These are phyloP conservation scores for Gouania willdenowi DNA, from an alignment of 2,797 vertebrate genomes.

Conservation along the genomic window DNA sequence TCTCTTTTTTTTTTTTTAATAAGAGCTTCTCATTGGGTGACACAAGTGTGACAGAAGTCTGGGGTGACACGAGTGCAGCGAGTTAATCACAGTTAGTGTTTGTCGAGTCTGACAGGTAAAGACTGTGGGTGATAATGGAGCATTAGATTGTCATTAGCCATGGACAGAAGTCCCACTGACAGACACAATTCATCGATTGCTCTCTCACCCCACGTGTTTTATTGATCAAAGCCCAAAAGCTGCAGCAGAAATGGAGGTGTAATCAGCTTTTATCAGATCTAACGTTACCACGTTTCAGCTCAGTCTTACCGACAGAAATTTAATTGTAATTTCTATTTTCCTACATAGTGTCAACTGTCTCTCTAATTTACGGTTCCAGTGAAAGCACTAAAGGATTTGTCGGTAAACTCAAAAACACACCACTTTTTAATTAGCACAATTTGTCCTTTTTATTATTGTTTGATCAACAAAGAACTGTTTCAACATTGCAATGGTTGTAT, in stretches of 20 bases:
- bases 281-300: slow-evolving; percentile 14
- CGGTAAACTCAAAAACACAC: too few relatives aligned
- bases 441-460: too few relatives aligned
- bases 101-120: too few relatives aligned
- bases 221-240: slow-evolving; percentile 27
- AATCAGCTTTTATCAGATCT: slow-evolving; percentile 25
- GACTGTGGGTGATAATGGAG: too few relatives aligned
- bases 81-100: too few relatives aligned
- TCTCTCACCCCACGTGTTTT: slow-evolving; percentile 5
- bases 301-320: slow-evolving; percentile 16
- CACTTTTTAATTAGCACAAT: too few relatives aligned
- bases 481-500: too few relatives aligned
- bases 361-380: neutral
- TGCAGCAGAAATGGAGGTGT: slow-evolving; percentile 23
- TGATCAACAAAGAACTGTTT: too few relatives aligned
- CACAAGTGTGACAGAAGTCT: too few relatives aligned
- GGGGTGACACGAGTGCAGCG: too few relatives aligned
- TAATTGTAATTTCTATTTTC: slow-evolving; percentile 10
- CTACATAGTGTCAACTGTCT: neutral
- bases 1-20: too few relatives aligned
- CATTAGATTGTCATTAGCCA: neutral
- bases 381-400: neutral
- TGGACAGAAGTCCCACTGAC: slow-evolving; percentile 1
- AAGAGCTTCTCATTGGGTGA: too few relatives aligned
- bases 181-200: slow-evolving; percentile 35